Conservation (phyloP, 2,888 invertebrate species). For the Stomorhina lunata region DNA sequence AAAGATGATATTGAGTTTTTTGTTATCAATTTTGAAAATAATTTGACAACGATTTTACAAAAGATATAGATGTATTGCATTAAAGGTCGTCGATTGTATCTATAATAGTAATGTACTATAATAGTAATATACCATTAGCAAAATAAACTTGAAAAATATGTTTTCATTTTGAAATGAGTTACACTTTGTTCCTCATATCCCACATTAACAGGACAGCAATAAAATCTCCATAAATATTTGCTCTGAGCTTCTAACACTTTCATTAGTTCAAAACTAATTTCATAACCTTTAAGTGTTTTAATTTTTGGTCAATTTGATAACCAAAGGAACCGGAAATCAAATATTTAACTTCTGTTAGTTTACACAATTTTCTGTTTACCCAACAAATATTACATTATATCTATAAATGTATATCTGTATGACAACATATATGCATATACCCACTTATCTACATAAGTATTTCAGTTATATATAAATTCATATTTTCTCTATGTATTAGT, state of each 20-base stretch:
- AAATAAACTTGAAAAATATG: no score
- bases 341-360: constrained; percentile 15
- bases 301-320: constrained; percentile 21
- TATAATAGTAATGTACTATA: no score
- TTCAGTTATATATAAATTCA: background rate
- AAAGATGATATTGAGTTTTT: no score
- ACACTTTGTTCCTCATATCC: no score
- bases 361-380: constrained; percentile 14
- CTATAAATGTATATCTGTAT: background rate
- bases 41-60: no score
- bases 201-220: no score
- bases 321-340: constrained; percentile 32
- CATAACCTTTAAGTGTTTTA: constrained; percentile 3
- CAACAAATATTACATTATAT: background rate
- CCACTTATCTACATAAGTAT: background rate
- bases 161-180: no score
- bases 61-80: no score
- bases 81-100: no score
- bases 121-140: no score
- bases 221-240: no score
- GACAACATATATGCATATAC: background rate
- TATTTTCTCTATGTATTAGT: background rate
- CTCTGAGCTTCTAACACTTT: background rate
- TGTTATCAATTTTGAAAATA: no score
- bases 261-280: background rate